Conservation (phyloP, 2,888 invertebrate species). For the Eupeodes latifasciatus region DNA sequence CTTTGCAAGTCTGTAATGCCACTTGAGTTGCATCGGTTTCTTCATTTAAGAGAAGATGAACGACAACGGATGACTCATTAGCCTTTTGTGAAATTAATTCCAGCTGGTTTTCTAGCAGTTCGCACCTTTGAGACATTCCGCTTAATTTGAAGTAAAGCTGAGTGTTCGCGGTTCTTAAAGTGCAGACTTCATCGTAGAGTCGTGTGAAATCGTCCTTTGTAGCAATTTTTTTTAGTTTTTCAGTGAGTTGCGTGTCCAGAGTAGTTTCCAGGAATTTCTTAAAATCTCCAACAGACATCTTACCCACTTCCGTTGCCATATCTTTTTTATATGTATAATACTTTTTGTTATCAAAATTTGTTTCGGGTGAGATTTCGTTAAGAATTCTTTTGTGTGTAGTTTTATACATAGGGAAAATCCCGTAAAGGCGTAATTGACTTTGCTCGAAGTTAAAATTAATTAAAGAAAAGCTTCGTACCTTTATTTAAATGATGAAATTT, state of each 20-base stretch:
- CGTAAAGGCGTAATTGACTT: not conserved
- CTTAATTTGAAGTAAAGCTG: too few relatives aligned
- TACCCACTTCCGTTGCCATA: too few relatives aligned
- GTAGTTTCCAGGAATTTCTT: not conserved
- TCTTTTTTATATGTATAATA: not conserved
- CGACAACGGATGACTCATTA: too few relatives aligned
- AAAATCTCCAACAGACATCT: not conserved
- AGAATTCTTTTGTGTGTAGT: not conserved
- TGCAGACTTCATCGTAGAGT: too few relatives aligned
- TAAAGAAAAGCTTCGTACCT: not conserved
- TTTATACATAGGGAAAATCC: not conserved
- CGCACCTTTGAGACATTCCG: too few relatives aligned
- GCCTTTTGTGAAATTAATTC: too few relatives aligned
- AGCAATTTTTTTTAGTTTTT: not conserved
- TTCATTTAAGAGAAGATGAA: too few relatives aligned
- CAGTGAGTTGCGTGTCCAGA: not conserved
- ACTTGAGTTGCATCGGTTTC: too few relatives aligned
- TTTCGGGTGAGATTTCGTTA: not conserved
- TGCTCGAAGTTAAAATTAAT: not conserved
- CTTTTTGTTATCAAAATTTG: not conserved
- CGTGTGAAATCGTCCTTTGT: not conserved
- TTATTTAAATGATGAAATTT: not conserved
- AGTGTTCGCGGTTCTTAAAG: too few relatives aligned
- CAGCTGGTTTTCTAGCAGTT: too few relatives aligned
- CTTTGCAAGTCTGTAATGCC: too few relatives aligned